Base-by-base conservation (phyloP, 2,113 vertebrate species). In the Corythornis vintsioides region DNA sequence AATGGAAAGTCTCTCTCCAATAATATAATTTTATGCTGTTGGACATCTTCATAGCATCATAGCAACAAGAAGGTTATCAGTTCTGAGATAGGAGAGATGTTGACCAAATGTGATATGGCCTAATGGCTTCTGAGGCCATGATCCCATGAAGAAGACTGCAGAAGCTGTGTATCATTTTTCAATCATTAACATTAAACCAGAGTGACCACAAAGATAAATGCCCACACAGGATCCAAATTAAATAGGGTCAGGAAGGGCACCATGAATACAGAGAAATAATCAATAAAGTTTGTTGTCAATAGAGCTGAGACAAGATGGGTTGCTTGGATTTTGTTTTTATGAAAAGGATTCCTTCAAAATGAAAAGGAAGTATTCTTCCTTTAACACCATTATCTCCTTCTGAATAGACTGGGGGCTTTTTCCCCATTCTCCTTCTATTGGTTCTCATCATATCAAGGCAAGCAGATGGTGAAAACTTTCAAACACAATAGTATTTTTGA, bases 171-270 rank as follows among this genome's bases (percentile, higher is more conserved):
- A 69, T 93, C 73, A 65, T 78, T 93, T 91, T 92, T 92, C 90
- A 93, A 6, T 81, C 72, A 72, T 85, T 89, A 73, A 86, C 48
- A 48, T 52, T 77, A 92, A 94, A 91, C 69, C 79, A 60, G 78
- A 60, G 59, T 43, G 82, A 78, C 94, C 94, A 91, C 86, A 72
- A 63, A 79, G 82, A 94, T 73, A 95, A 94, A 38, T 91, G 60
- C 35, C 47, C 84, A 61, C 61, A 84, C 4, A 71, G 35, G 86
- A 89, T 71, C 56, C 84, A 96, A 86, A 96, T 96, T 93, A 96
- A 96, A 86, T 75, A 57, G 80, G 76, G 88, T 92, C 87, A 89
- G 22, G 14, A 96, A 94, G 80, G 57, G 56, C 55, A 74, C 43
- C 33, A 67, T 61, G 53, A 73, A 88, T 67, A 90, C 74, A 81